These are phyloP conservation scores for Pristionchus fissidentatus DNA, from an alignment of 2,888 invertebrate species.

Conservation along the genomic window DNA sequence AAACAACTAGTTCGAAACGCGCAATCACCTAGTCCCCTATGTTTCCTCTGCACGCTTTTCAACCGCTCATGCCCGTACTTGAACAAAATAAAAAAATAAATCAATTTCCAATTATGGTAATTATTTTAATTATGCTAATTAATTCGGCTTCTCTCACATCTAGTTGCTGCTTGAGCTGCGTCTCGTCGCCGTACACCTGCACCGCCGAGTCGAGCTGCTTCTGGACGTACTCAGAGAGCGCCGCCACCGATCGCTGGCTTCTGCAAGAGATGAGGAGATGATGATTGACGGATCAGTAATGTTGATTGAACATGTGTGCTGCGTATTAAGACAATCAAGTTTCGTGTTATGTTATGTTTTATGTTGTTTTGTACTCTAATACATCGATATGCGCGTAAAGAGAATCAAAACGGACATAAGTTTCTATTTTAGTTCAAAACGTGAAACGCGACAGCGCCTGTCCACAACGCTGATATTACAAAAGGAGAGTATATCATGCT, in stretches of 20 bases:
- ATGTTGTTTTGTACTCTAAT: no score
- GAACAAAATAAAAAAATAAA: constrained; percentile 5
- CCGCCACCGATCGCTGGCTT: constrained; percentile 89
- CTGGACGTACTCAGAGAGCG: constrained; percentile 89
- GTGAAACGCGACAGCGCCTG: no score
- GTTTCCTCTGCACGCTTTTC: not conserved
- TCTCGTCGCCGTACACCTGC: constrained; percentile 83
- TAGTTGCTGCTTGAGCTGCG: constrained; percentile 81
- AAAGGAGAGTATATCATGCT: no score
- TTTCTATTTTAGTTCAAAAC: no score
- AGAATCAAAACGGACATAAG: no score
- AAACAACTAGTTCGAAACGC: no score
- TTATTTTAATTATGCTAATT: not conserved
- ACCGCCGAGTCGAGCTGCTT: constrained; percentile 90
- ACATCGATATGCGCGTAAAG: no score
- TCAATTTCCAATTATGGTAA: not conserved
- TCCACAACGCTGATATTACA: no score
- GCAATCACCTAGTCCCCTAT: no score
- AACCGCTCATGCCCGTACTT: no score
- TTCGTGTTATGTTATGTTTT: no score
- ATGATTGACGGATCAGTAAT: not conserved
- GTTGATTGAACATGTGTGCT: not conserved
- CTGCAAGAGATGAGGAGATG: constrained; percentile 54
- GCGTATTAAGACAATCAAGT: no score
- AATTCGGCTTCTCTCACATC: constrained; percentile 54